phyloP scores from a whole-genome alignment of 2,797 vertebrate species.

The Oryzias sinensis region DNA sequence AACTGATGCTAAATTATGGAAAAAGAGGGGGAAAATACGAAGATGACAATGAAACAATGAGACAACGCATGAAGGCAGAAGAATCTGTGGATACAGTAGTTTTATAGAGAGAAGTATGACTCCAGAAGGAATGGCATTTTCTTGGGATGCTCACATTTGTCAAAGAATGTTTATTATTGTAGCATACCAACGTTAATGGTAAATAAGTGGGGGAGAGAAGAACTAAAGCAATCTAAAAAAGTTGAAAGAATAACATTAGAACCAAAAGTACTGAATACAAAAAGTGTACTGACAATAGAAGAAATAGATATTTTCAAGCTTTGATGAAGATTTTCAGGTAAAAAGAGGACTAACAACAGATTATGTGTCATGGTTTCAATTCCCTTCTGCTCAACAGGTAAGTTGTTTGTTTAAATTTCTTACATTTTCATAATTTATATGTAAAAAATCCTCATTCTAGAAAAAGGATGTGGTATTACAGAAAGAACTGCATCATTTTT shows the following conservation, averaged over 20 bases:
- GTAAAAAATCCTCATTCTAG: no score
- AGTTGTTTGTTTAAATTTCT: conserved; percentile 9
- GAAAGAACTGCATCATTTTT: no score
- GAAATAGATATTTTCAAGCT: conserved; percentile 10
- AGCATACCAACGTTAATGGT: conserved; percentile 12
- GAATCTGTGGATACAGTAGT: conserved; percentile 16
- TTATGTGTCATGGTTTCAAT: not conserved
- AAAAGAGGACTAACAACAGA: conserved; percentile 15
- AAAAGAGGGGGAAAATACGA: conserved; percentile 15
- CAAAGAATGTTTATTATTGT: conserved; percentile 13
- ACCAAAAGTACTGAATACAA: conserved; percentile 8
- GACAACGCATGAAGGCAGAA: conserved; percentile 11
- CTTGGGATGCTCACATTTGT: conserved; percentile 13
- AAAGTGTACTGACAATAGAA: not conserved
- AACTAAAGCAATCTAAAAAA: not conserved
- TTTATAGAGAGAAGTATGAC: not conserved
- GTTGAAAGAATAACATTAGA: conserved; percentile 3
- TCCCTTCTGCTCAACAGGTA: conserved; percentile 25
- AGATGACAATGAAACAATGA: conserved; percentile 12
- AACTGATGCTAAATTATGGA: conserved; percentile 29
- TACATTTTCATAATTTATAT: no score
- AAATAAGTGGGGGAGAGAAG: conserved; percentile 16
- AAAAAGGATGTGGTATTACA: no score
- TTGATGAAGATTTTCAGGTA: conserved; percentile 16
- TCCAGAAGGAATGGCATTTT: conserved; percentile 17